Percentiles rank a stretch among this genome's conserved stretches.
Conservation (phyloP, 2,797 vertebrate genomes). For the Aratinga solstitialis region DNA sequence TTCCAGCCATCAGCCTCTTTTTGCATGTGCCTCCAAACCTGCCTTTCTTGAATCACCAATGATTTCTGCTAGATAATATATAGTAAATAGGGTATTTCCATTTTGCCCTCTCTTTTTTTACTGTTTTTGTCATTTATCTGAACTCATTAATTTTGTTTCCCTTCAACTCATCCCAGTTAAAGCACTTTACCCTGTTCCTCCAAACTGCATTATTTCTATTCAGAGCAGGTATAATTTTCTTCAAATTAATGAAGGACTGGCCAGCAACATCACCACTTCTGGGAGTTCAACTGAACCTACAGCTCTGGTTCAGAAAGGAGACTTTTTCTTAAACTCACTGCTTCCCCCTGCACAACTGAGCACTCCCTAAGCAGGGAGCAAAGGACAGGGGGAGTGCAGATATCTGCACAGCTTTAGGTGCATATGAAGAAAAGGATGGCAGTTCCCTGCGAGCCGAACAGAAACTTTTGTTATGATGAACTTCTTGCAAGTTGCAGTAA, state of each 20-base stretch:
- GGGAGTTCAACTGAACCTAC: neutral
- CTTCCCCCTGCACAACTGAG: neutral
- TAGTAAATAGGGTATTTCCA: neutral
- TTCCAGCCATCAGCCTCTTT: neutral
- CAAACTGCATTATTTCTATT: neutral
- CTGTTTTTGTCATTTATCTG: neutral
- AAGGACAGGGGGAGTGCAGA: neutral
- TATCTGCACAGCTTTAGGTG: neutral
- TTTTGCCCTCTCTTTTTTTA: neutral
- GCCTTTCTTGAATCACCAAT: neutral
- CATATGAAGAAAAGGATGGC: neutral
- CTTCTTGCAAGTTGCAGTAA: neutral
- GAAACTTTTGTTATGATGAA: neutral
- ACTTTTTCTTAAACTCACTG: neutral
- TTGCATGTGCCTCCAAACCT: neutral
- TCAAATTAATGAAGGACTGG: neutral
- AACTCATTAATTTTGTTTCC: neutral
- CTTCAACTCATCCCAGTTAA: neutral
- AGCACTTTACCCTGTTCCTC: neutral
- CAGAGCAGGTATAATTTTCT: neutral
- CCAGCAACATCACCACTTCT: neutral
- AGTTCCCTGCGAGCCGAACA: neutral
- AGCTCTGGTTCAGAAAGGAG: neutral
- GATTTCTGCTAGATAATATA: neutral
- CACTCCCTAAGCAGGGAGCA: neutral